phyloP scores from a whole-genome alignment of 2,797 vertebrate genomes.

The Gallinago nigripennis region DNA sequence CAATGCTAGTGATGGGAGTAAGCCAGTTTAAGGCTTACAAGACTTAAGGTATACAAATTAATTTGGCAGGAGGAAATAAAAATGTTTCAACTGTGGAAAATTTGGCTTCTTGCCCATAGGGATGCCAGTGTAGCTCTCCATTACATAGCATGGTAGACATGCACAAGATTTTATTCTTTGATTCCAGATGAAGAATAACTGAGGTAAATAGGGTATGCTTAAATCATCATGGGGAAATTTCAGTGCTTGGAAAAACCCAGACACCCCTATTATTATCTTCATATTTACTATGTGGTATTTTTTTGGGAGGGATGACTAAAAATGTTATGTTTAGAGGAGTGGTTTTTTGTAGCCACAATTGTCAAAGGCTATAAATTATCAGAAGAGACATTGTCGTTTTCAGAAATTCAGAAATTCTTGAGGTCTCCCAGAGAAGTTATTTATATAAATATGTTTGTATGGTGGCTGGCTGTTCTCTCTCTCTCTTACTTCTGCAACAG shows the following conservation, averaged over 20 bases:
- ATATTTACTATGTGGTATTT: background rate
- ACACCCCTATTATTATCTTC: background rate
- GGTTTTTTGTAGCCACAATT: rapidly evolving
- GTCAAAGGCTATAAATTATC: background rate
- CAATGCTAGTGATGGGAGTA: background rate
- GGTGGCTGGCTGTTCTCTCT: background rate
- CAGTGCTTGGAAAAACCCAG: background rate
- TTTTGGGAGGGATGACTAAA: background rate
- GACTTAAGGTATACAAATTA: background rate
- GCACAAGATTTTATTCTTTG: background rate
- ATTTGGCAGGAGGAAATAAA: background rate
- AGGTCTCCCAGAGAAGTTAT: background rate
- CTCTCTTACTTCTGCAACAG: background rate
- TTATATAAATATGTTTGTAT: background rate
- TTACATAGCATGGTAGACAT: background rate
- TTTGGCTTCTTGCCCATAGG: background rate
- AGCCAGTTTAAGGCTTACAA: background rate
- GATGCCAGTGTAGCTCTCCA: background rate
- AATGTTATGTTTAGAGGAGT: background rate
- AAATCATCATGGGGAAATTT: background rate
- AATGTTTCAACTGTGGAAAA: background rate
- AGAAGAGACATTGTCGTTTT: background rate
- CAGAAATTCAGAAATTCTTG: background rate
- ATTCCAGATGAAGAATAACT: background rate
- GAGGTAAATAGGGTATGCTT: background rate